phyloP scores from a whole-genome alignment of 2,888 invertebrate species.

The Cerceris ruficornis region DNA sequence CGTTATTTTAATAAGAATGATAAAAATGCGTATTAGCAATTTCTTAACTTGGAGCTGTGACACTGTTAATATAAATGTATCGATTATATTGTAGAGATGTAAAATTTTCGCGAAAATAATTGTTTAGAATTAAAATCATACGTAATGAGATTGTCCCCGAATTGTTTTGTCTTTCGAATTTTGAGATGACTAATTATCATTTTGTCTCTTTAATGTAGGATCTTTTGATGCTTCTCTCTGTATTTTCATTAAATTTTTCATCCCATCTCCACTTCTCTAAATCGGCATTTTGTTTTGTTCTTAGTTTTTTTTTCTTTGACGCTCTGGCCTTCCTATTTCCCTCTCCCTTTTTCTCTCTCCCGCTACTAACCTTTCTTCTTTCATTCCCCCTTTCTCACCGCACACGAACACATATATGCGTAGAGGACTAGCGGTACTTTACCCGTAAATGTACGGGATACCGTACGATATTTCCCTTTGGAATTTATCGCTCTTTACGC shows the following conservation, averaged over 20 bases:
- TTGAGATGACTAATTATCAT: not conserved
- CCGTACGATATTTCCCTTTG: slow-evolving; percentile 73
- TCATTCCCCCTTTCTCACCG: slow-evolving; percentile 45
- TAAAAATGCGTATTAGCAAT: no score
- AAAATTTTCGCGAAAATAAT: no score
- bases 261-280: slow-evolving; percentile 32
- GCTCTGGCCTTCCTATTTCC: slow-evolving; percentile 59
- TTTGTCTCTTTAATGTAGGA: slow-evolving; percentile 7
- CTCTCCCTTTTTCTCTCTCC: slow-evolving; percentile 34
- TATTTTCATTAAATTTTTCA: slow-evolving; percentile 21
- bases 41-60: no score
- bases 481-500: slow-evolving; percentile 63
- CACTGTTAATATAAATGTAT: no score
- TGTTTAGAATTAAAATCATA: not conserved
- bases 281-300: slow-evolving; percentile 44
- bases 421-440: slow-evolving; percentile 78
- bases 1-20: no score
- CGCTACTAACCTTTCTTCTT: slow-evolving; percentile 44
- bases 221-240: slow-evolving; percentile 6
- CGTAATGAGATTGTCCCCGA: not conserved
- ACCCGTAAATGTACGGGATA: slow-evolving; percentile 77
- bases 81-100: no score
- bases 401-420: slow-evolving; percentile 58
- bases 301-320: slow-evolving; percentile 41
- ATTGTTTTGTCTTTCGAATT: not conserved